These are phyloP conservation scores for Penaeus indicus DNA, from an alignment of 1,140 invertebrate genomes.

Conservation along the genomic window DNA sequence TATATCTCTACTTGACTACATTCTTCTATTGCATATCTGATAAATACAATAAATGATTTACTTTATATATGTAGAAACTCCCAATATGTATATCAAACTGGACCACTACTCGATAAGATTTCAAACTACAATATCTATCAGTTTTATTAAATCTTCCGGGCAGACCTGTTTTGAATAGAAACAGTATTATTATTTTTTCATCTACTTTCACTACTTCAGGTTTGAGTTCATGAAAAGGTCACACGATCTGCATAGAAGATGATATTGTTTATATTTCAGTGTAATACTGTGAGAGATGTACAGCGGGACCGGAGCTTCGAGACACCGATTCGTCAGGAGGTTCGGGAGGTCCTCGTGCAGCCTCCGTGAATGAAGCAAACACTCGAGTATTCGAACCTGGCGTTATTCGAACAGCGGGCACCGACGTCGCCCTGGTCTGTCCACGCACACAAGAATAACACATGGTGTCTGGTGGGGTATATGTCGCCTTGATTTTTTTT, in stretches of 20 bases:
- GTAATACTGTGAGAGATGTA: slow-evolving; percentile 35
- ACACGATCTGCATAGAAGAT: slow-evolving; percentile 47
- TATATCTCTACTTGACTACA: no score
- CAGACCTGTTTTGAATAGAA: slow-evolving; percentile 1
- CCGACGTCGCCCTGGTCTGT: no score
- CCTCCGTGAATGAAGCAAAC: no score
- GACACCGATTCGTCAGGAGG: no score
- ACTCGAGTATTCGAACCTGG: no score
- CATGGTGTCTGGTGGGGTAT: no score
- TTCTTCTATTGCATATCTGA: slow-evolving; percentile 3
- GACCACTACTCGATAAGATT: slow-evolving; percentile 24
- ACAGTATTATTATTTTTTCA: neutral
- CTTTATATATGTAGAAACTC: neutral
- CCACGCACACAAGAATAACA: no score
- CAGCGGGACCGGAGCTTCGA: neutral
- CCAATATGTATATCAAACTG: slow-evolving; percentile 33
- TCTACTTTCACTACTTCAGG: slow-evolving; percentile 22
- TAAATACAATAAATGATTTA: neutral
- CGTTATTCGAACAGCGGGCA: no score
- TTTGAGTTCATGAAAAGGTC: slow-evolving; percentile 26
- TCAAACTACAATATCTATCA: slow-evolving; percentile 9
- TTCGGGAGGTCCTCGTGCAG: no score
- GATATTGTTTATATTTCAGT: slow-evolving; percentile 20
- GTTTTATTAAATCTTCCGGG: neutral
- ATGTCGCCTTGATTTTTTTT: no score